Base-by-base conservation (phyloP, 53 echinoderm and acorn worm species). In the Holothuria leucospilota region DNA sequence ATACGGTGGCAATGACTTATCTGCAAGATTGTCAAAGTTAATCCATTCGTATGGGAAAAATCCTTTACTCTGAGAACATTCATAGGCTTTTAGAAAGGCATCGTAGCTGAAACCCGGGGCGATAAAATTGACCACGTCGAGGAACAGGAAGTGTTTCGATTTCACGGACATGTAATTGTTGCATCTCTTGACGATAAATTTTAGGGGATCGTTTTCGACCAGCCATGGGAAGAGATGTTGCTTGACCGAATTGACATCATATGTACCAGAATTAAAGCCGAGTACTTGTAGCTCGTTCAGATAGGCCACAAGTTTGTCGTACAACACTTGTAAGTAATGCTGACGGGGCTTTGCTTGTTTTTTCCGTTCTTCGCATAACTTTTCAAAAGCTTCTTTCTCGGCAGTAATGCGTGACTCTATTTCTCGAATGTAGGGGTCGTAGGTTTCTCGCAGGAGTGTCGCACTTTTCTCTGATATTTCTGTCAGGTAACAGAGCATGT, bases 1-100 rank as follows among this genome's bases (percentile, higher is more conserved):
- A 72, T 72, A 0, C 0, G 86, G 71, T 12, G 85, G 90, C 0
- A 90, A 40, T 41, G 39, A 23, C 2, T 52, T 30, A 2, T 39
- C 24, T 6, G 71, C 25, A 4, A 90, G 39, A 24, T 90, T 90
- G 46, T 71, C 20, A 14, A 56, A 23, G 25, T 81, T 70, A 23
- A 90, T 27, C 90, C 90, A 91, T n/a, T 87, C 87, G 64, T 87
- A 91, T 0, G 87, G 87, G n/a, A n/a, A 87, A 30, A 68, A 91
- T 1, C 87, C 91, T 28, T 88, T 91, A 16, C 39, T 18, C 30
- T 58, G 59, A 7, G 58, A 53, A 63, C 71, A 78, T 34, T 85
- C 88, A 30, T 85, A 88, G 7, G 92, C 92, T 51, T n/a, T n/a
- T 88, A 88, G 41, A 29, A 92, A 92, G 20, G 74, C 63, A 9